Base-by-base conservation (phyloP, 23 tunicate species). In the Clavelina lepadiformis region DNA sequence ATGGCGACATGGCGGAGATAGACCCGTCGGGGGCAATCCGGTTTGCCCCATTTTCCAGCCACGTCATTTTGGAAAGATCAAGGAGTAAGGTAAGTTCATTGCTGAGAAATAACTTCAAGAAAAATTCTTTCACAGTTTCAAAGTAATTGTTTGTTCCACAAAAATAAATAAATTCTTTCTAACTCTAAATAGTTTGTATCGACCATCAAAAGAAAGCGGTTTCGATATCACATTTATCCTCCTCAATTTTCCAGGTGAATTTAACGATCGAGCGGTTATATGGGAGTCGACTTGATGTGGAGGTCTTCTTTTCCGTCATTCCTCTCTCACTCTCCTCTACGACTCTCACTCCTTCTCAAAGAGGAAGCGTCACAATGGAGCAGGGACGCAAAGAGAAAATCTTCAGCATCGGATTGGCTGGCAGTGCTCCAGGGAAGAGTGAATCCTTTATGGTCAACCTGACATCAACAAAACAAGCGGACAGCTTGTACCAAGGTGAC, bases 11-110 rank as follows among this genome's bases (percentile, higher is more conserved):
- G 3, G 65, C 68, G 3, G 85, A 86, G 67, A 71, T 86, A 15
- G 95, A 86, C 1, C 95, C 95, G 1, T 72, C 85, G 60, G 95
- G 95, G 4, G 95, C 65, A 4, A 66, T 86, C 24, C 38, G 72
- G 28, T 86, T 86, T 78, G 35, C 80, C 1, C 24, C 63, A 3
- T 50, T 41, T 11, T 86, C 86, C 2, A 76, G 41, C n/a, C 41
- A 35, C 6, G 58, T 79, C 0, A 33, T 32, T 18, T 81, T 78
- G 6, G 38, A 23, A 0, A 45, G 63, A 65, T 30, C 61, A 22
- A 55, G 37, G 24, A 25, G 53, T 13, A 5, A 37, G 53, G 79
- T 85, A 38, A 61, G 65, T 47, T 51, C 15, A n/a, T 15, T 64
- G 61, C 26, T 5, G n/a, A n/a, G n/a, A n/a, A n/a, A n/a, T n/a